Evolutionary conservation across 2,797 vertebrate species (phyloP), one percentile per base, ranked within the genome.

Genomic region (Salarias fasciatus): DNA sequence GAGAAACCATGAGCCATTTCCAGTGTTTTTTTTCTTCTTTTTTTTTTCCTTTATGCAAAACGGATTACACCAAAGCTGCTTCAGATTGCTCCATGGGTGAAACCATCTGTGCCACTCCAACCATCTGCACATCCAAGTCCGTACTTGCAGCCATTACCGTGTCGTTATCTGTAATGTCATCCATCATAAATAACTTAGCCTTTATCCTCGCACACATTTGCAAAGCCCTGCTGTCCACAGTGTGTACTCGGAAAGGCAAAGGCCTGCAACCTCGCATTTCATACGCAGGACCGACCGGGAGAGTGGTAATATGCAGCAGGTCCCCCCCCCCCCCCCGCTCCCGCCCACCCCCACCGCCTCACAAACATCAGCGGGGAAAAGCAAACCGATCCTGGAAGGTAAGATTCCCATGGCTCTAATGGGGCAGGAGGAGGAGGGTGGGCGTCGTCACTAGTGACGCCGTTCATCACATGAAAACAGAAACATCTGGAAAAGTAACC

Each of bases 51-150:
- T 86, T 86, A 77, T 88, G 86, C 84, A 88, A 93, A 92, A 90
- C 75, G 47, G 86, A 91, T 91, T 90, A 90, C 82, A 87, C 79
- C 86, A 86, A 90, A 89, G 88, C 89, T 84, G 86, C 84, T 86
- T 86, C 82, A 79, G 72, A 88, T 83, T 78, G 67, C 80, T 90
- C 85, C 82, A 84, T 75, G 78, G 86, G 82, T 83, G 78, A 89
- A 91, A 90, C 87, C 89, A 92, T 91, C 89, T 92, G 88, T 85
- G 86, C 83, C 77, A 56, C 72, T 82, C 71, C 68, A 65, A 66
- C 81, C 85, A 88, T 88, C 88, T 90, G 80, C 79, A 84, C 83
- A 73, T 82, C 75, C 77, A 68, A 1, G 81, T 88, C 88, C 83
- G 76, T 79, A 81, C 85, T 85, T 88, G 73, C 85, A 88, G 82